Evolutionary conservation across 2,888 invertebrate genomes (phyloP).

Genomic region (Meliscaeva auricollis): DNA sequence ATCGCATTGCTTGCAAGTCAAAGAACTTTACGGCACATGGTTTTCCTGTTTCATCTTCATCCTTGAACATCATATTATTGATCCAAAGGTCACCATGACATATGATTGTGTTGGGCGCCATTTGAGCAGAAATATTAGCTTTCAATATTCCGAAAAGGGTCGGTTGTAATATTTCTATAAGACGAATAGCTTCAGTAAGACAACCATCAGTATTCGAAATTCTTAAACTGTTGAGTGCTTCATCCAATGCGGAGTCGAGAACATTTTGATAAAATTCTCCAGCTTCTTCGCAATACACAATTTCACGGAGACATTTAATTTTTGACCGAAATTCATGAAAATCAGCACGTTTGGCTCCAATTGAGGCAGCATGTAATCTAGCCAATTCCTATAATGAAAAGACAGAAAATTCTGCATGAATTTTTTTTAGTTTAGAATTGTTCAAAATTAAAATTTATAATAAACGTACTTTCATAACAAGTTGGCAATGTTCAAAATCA

Average conservation of each 20-base stretch:
- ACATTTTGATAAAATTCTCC: slow-evolving; percentile 81
- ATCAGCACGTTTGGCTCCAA: slow-evolving; percentile 80
- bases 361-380: slow-evolving; percentile 82
- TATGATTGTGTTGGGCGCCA: slow-evolving; percentile 80
- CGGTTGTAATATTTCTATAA: slow-evolving; percentile 79
- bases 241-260: slow-evolving; percentile 80
- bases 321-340: slow-evolving; percentile 77
- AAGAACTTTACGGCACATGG: slow-evolving; percentile 80
- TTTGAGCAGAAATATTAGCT: slow-evolving; percentile 77
- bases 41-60: slow-evolving; percentile 43
- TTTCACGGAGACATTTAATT: slow-evolving; percentile 79
- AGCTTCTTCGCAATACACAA: slow-evolving; percentile 82
- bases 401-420: too few relatives aligned
- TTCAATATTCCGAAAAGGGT: slow-evolving; percentile 79
- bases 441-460: background rate
- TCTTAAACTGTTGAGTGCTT: slow-evolving; percentile 80
- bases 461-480: slow-evolving; percentile 83
- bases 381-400: slow-evolving; percentile 80
- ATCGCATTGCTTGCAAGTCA: slow-evolving; percentile 83
- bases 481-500: slow-evolving; percentile 80
- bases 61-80: slow-evolving; percentile 83
- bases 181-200: slow-evolving; percentile 79
- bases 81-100: slow-evolving; percentile 83
- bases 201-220: slow-evolving; percentile 80
- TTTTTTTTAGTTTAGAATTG: background rate